Percentiles rank a stretch among this genome's conserved stretches.
Conservation (phyloP, 2,797 vertebrate species). For the Ctenosaura bakeri region DNA sequence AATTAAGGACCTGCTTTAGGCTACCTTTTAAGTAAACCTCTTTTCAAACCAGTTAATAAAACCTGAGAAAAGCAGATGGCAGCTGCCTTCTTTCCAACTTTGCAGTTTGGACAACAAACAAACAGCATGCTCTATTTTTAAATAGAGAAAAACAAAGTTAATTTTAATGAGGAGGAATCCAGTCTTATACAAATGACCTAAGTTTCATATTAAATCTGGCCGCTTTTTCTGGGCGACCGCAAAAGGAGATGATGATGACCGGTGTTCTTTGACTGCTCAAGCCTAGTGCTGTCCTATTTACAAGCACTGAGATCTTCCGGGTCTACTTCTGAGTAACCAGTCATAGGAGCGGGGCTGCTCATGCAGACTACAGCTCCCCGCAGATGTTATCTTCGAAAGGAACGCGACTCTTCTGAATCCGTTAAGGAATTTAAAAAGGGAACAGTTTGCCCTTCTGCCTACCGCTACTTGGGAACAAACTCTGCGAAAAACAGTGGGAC, state of each 20-base stretch:
- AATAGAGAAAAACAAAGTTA: not conserved
- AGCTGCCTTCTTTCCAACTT: conserved; percentile 17
- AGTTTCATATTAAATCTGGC: not conserved
- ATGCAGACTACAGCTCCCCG: not conserved
- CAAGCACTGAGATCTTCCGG: not conserved
- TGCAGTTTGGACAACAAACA: not conserved
- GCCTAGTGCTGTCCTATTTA: not conserved
- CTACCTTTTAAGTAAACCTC: not conserved
- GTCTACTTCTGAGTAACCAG: not conserved
- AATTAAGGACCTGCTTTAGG: not conserved
- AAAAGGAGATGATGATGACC: not conserved
- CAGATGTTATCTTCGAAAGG: not conserved
- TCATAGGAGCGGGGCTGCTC: not conserved
- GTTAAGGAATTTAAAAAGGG: too few species aligned
- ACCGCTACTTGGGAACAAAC: not conserved
- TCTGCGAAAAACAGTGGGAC: not conserved
- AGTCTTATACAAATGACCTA: not conserved
- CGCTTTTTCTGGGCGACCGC: not conserved
- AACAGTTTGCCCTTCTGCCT: not conserved
- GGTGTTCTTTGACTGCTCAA: not conserved
- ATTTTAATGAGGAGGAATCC: not conserved
- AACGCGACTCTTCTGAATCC: not conserved
- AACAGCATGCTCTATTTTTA: not conserved
- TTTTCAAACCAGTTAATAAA: not conserved
- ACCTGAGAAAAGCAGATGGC: not conserved